These are phyloP conservation scores for Centrocercus urophasianus DNA, from an alignment of 2,113 vertebrate species.

Conservation along the genomic window DNA sequence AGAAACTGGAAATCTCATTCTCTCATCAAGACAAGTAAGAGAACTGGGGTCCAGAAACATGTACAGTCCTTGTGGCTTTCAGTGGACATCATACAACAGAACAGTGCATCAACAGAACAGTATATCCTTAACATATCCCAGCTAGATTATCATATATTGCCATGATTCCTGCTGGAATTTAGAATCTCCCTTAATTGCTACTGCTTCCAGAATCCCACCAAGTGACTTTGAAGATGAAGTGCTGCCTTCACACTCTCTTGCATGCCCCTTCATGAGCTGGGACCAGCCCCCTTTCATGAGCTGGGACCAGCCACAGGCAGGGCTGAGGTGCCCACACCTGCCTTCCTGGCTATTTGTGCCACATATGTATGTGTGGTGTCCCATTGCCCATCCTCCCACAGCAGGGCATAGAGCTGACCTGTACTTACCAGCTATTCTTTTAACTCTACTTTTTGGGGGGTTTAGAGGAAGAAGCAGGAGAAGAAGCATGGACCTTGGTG, in stretches of 20 bases:
- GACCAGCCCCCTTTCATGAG: rapidly evolving
- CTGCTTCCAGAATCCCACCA: background rate
- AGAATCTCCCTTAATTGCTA: background rate
- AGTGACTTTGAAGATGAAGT: background rate
- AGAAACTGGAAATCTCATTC: background rate
- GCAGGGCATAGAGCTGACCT: background rate
- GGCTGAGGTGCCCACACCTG: rapidly evolving
- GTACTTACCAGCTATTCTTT: background rate
- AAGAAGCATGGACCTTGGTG: too few species aligned
- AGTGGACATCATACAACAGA: background rate
- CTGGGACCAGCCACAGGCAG: background rate
- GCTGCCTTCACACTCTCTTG: background rate
- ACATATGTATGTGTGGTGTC: rapidly evolving
- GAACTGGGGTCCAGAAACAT: rapidly evolving
- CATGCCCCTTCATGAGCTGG: rapidly evolving
- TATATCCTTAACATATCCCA: background rate
- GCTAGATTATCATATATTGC: rapidly evolving
- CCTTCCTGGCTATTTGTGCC: background rate
- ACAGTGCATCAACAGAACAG: background rate
- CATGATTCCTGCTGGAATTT: background rate
- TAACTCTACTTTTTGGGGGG: background rate
- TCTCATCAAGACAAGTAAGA: background rate
- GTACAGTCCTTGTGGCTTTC: background rate
- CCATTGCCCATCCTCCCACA: rapidly evolving
- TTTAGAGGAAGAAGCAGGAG: background rate